phyloP scores from a whole-genome alignment of 2,888 invertebrate genomes.

The Melieria omissa region DNA sequence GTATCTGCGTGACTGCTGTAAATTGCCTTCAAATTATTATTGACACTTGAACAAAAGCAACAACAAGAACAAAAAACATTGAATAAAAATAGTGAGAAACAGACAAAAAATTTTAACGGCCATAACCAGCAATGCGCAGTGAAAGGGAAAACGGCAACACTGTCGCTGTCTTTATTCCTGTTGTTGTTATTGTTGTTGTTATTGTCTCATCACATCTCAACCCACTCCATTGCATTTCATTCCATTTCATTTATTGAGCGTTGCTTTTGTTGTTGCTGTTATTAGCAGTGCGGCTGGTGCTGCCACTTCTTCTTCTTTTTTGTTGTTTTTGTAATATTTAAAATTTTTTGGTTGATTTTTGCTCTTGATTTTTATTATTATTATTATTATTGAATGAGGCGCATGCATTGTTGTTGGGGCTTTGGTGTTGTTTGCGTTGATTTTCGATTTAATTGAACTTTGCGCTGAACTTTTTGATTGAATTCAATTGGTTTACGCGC shows the following conservation, averaged over 20 bases:
- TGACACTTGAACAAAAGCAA: neutral
- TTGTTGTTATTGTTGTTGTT: too few species aligned
- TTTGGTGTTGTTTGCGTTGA: too few species aligned
- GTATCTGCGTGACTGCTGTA: neutral
- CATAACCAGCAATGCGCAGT: neutral
- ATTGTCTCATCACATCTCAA: too few species aligned
- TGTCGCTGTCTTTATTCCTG: neutral
- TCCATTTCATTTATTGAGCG: too few species aligned
- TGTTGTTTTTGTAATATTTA: neutral
- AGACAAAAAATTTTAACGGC: too few species aligned
- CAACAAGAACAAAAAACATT: neutral
- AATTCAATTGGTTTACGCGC: neutral
- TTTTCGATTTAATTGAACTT: neutral
- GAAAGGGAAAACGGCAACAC: neutral
- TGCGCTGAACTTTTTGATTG: neutral
- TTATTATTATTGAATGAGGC: neutral
- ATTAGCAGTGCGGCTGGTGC: too few species aligned
- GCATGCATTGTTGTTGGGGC: too few species aligned
- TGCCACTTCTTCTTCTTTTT: neutral
- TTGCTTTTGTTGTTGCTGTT: too few species aligned
- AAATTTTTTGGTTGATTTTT: too few species aligned
- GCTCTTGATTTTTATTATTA: constrained; percentile 3
- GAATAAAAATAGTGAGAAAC: neutral
- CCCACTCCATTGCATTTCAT: too few species aligned
- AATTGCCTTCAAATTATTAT: neutral